A percentile compares a stretch with the other conserved stretches of the same genome.
phyloP scores from a whole-genome alignment of 2,888 invertebrate species.

The Lithodes maja region DNA sequence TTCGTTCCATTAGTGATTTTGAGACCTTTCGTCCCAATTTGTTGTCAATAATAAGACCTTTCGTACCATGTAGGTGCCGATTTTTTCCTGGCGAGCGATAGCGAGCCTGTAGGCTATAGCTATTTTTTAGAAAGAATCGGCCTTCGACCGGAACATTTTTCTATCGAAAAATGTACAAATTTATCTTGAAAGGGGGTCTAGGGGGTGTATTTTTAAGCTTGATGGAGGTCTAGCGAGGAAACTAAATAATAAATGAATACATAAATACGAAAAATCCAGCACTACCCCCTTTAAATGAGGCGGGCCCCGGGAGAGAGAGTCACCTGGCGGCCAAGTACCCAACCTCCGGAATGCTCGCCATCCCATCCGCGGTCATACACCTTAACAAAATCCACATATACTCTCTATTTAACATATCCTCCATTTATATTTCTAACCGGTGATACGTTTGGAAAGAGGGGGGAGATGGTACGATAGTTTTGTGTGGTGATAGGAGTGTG shows the following conservation, averaged over 20 bases:
- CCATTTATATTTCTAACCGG: not conserved
- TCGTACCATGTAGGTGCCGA: too few relatives aligned
- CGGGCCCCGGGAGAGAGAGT: conserved; percentile 8
- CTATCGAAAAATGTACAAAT: not conserved
- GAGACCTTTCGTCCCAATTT: too few relatives aligned
- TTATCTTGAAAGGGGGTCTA: not conserved
- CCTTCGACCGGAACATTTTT: too few relatives aligned
- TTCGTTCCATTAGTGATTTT: too few relatives aligned
- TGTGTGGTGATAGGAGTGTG: not conserved
- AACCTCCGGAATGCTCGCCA: conserved; percentile 48
- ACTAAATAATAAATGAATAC: too few relatives aligned
- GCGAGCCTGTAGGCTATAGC: too few relatives aligned
- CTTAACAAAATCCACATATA: not conserved
- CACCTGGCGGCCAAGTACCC: conserved; percentile 11
- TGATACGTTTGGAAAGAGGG: not conserved
- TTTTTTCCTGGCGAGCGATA: too few relatives aligned
- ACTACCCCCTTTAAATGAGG: not conserved
- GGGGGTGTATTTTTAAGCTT: too few relatives aligned
- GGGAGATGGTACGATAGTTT: not conserved
- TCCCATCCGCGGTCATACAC: conserved; percentile 26
- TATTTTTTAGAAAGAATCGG: too few relatives aligned
- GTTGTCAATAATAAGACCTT: too few relatives aligned
- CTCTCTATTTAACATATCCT: not conserved
- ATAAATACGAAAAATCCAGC: not conserved
- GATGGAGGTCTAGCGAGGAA: too few relatives aligned